phyloP scores from a whole-genome alignment of 1,140 invertebrate genomes.

The Atta colombica region DNA sequence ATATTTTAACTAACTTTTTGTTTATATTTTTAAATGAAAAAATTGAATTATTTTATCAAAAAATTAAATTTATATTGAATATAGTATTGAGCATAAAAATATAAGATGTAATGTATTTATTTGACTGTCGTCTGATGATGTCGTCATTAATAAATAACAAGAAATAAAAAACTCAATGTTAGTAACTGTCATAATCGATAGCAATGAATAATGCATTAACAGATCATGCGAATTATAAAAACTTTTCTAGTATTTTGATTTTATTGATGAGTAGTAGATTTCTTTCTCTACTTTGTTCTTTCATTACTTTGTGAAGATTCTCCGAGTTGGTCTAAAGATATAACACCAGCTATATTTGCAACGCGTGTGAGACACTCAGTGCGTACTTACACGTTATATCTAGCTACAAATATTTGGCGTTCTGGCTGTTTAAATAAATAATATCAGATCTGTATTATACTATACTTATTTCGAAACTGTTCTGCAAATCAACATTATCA shows the following conservation, averaged over 20 bases:
- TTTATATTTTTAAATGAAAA: background rate
- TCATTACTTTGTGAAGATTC: slow-evolving; percentile 23
- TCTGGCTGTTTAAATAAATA: slow-evolving; percentile 15
- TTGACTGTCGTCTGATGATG: background rate
- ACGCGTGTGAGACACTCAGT: slow-evolving; percentile 49
- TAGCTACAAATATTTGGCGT: background rate
- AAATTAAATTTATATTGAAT: background rate
- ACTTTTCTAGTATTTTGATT: background rate
- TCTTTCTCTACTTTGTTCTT: background rate
- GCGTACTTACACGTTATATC: slow-evolving; percentile 57
- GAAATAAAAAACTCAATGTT: background rate
- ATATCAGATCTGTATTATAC: background rate
- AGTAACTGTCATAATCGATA: background rate
- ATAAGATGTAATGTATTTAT: background rate
- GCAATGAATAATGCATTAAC: background rate
- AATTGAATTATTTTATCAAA: background rate
- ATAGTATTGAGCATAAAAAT: too few relatives aligned
- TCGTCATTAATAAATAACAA: background rate
- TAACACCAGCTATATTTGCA: slow-evolving; percentile 59
- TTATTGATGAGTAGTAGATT: background rate
- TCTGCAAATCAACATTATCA: slow-evolving; percentile 9
- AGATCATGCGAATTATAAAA: background rate
- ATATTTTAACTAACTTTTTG: too few relatives aligned
- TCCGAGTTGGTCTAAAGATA: slow-evolving; percentile 68
- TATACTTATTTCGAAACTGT: background rate